A percentile compares a stretch with the other conserved stretches of the same genome.
Conservation (phyloP, 2,797 vertebrate genomes). For the Manis crassicaudata region DNA sequence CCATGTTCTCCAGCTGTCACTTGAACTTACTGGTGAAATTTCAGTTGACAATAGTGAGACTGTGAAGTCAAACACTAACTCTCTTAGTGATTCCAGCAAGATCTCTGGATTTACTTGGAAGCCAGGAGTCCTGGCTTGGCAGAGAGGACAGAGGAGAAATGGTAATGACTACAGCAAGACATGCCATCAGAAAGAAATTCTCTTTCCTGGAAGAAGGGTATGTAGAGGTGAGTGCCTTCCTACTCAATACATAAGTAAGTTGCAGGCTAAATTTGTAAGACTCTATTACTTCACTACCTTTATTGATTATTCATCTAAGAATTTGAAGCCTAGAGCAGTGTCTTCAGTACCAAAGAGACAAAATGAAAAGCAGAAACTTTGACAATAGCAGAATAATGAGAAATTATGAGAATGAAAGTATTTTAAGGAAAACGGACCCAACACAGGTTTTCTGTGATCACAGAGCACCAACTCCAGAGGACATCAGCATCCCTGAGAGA, state of each 20-base stretch:
- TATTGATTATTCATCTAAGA: not conserved
- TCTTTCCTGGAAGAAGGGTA: constrained; percentile 27
- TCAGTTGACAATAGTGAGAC: constrained; percentile 32
- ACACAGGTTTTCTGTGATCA: not conserved
- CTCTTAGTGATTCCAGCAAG: constrained; percentile 49
- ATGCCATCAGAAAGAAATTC: not conserved
- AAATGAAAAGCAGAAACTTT: not conserved
- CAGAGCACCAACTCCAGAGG: not conserved
- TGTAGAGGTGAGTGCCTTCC: not conserved
- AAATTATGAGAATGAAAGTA: not conserved
- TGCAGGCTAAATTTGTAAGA: not conserved
- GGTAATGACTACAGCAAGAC: not conserved
- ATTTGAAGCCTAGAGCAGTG: not conserved
- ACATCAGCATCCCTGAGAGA: not conserved
- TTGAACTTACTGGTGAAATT: constrained; percentile 50
- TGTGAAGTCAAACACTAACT: constrained; percentile 50
- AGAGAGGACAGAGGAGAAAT: not conserved
- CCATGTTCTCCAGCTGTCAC: not conserved
- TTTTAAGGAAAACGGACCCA: not conserved
- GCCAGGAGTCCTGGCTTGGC: not conserved
- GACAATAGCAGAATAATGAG: not conserved
- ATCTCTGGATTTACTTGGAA: not conserved
- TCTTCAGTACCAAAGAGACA: not conserved
- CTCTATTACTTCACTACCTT: not conserved
- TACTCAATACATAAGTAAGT: not conserved